phyloP scores from a whole-genome alignment of 2,888 invertebrate species.

The Leptarthrus brevirostris region DNA sequence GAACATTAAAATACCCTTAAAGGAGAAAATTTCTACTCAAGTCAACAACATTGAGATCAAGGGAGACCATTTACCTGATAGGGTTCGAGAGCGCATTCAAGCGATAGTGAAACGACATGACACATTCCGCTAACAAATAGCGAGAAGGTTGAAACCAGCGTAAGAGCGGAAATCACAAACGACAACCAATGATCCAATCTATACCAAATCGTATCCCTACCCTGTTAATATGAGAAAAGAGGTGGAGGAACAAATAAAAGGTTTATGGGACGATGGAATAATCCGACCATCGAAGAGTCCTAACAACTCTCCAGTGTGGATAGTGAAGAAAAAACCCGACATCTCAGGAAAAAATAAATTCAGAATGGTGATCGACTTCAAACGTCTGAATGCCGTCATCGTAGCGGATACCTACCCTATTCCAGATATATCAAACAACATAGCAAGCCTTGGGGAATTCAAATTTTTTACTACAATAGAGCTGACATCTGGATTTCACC shows the following conservation, averaged over 20 bases:
- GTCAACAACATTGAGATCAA: conserved; percentile 27
- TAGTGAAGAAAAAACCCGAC: conserved; percentile 7
- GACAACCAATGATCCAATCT: too few relatives aligned
- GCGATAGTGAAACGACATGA: too few relatives aligned
- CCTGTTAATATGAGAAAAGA: conserved; percentile 58
- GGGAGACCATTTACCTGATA: background rate
- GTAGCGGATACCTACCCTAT: background rate
- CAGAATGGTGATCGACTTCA: conserved; percentile 16
- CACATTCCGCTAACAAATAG: too few relatives aligned
- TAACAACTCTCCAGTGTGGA: conserved; percentile 52
- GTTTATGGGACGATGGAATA: too few relatives aligned
- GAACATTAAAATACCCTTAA: conserved; percentile 30
- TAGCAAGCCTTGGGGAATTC: conserved; percentile 1
- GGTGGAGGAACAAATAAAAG: too few relatives aligned
- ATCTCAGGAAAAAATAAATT: conserved; percentile 8
- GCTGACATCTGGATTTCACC: too few relatives aligned
- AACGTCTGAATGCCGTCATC: conserved; percentile 1
- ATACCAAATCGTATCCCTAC: conserved; percentile 59
- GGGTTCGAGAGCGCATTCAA: background rate
- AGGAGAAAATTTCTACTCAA: conserved; percentile 38
- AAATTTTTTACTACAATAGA: conserved; percentile 25
- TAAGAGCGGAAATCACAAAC: conserved; percentile 62
- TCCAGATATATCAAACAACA: conserved; percentile 8
- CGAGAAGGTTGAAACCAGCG: conserved; percentile 42
- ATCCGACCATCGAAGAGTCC: too few relatives aligned